phyloP scores from a whole-genome alignment of 2,113 vertebrate species.

The Holacanthus passer region DNA sequence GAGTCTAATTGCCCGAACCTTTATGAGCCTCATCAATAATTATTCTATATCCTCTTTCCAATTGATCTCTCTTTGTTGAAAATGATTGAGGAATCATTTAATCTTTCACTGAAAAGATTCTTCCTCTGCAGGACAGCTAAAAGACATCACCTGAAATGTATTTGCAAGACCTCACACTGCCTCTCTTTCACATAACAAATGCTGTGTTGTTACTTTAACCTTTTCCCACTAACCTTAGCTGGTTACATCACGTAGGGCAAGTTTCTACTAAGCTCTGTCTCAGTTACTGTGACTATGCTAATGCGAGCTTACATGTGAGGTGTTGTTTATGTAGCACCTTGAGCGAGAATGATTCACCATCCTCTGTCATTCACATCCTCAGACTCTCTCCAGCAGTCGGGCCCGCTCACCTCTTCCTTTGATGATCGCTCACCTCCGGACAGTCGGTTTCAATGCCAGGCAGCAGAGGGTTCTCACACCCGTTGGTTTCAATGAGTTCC shows the following conservation, averaged over 20 bases:
- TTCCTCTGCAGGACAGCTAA: not conserved
- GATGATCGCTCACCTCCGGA: conserved; percentile 21
- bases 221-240: not conserved
- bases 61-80: not conserved
- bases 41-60: not conserved
- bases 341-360: not conserved
- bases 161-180: not conserved
- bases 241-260: not conserved
- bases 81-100: not conserved
- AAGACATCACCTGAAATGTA: not conserved
- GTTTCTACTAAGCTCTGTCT: too few relatives aligned
- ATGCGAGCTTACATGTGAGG: not conserved
- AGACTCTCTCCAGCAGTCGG: not conserved
- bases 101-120: not conserved
- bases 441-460: conserved; percentile 2
- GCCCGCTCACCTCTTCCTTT: conserved; percentile 17
- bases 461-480: conserved; percentile 8
- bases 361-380: not conserved
- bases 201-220: not conserved
- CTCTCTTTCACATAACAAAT: not conserved
- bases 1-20: not conserved
- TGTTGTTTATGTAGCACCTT: not conserved
- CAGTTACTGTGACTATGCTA: not conserved
- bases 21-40: not conserved
- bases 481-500: conserved; percentile 17